Evolutionary conservation across 2,113 vertebrate genomes (phyloP), one percentile per base, ranked within the genome.

Genomic region (Phasianus colchicus): DNA sequence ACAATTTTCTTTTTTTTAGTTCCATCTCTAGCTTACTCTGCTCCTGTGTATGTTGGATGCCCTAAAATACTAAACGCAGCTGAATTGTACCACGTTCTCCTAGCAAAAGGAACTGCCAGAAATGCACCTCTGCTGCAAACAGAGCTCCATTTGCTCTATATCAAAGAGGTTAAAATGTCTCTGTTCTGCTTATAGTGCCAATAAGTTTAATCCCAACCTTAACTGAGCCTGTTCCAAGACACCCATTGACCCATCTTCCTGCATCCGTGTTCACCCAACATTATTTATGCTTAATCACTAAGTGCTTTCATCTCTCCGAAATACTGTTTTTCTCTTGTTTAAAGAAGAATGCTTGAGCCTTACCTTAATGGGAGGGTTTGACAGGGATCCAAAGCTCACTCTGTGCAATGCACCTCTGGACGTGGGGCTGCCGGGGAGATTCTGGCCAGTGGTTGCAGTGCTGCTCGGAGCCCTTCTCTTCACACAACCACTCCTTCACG

Each of bases 291-390:
- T 2, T 6, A 47, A 29, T 36, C 11, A 48, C 52, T 20, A 30
- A 61, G 2, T 19, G 5, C 0, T 52, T 65, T 21, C 38, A 17
- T 15, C 22, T 22, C 16, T 63, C 70, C n/a, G n/a, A 60, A 66
- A 60, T 24, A 60, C 11, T 29, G 11, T 6, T 15, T 81, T 78
- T 27, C 11, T 20, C 55, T 66, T 79, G 30, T 25, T 52, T 78
- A 40, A 70, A 66, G 71, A 70, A 66, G 47, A 72, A 78, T 7
- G 6, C 6, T 70, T 11, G 38, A 85, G 66, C 12, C 86, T 92
- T 96, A 96, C 94, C 96, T 96, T 80, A 32, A 2, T 0, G 4
- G 81, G 58, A 61, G 47, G 40, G 9, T 61, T n/a, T 72, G 83
- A 47, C 57, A 29, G n/a, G 80, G 32, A 30, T 13, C 57, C 65